Conservation (phyloP, 2,888 invertebrate genomes). For the Brachynemurus nebulosus region DNA sequence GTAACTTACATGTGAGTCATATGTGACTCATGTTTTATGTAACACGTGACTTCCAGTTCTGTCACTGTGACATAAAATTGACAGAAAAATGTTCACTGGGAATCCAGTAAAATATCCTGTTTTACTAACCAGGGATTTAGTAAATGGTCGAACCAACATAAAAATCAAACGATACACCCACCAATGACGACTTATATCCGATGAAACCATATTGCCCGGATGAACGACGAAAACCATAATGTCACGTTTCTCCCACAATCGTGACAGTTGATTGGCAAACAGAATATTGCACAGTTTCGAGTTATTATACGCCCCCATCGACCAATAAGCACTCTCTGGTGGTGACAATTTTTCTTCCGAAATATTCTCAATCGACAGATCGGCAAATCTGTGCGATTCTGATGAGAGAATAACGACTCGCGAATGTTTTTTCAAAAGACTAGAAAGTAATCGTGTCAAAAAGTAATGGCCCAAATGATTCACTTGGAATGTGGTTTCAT, state of each 20-base stretch:
- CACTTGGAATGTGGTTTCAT: conserved; percentile 72
- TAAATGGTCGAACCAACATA: conserved; percentile 77
- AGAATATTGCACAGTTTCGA: conserved; percentile 81
- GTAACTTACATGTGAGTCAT: too few relatives aligned
- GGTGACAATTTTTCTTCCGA: conserved; percentile 52
- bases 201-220: conserved; percentile 84
- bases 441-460: conserved; percentile 58
- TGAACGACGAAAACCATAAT: conserved; percentile 70
- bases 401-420: conserved; percentile 80
- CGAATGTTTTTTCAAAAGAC: conserved; percentile 48
- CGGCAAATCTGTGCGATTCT: conserved; percentile 61
- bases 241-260: conserved; percentile 49
- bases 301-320: conserved; percentile 81
- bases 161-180: conserved; percentile 72
- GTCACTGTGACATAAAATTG: too few relatives aligned
- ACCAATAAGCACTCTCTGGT: conserved; percentile 51
- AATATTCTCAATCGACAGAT: conserved; percentile 36
- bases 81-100: too few relatives aligned
- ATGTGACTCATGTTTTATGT: too few relatives aligned
- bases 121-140: conserved; percentile 87
- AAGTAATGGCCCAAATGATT: conserved; percentile 72
- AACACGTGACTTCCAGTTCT: too few relatives aligned
- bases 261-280: conserved; percentile 65
- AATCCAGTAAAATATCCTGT: too few relatives aligned
- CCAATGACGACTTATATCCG: conserved; percentile 64